Evolutionary conservation across 2,888 invertebrate genomes (phyloP), one percentile per base, ranked within the genome.

Genomic region (Yponomeuta sedellus): DNA sequence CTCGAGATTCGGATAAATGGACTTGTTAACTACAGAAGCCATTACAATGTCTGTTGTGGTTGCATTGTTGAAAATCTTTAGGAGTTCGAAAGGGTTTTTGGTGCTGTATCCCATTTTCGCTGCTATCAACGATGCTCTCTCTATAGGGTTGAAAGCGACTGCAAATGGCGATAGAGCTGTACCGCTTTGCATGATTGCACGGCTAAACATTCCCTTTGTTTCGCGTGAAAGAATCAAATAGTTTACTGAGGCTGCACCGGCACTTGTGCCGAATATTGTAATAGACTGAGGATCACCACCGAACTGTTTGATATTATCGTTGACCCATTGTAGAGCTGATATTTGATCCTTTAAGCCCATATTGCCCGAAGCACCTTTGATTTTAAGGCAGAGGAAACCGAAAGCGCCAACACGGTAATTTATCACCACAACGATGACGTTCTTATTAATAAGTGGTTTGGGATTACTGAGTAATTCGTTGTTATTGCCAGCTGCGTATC

Each of bases 301-400:
- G 62, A 71, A 71, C 19, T 59, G 58, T 61, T 65, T 66, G 10
- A 71, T 70, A 59, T 71, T 71, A 20, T 68, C 39, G 12, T 68
- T 67, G 22, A 71, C 67, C 71, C 71, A 71, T 57, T 66, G 57
- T 52, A 71, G 64, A 28, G 71, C 71, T 11, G 68, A 67, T 22
- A 70, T 66, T 64, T 69, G 69, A 58, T 71, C 71, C 64, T 71
- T 71, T 22, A 71, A 61, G 19, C 71, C 71, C 20, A 63, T 58
- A n/a, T 71, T 71, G 16, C 71, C 71, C n/a, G 71, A 67, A 16
- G 71, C 70, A 4, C 67, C 71, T 61, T 68, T 68, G n/a, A 71
- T 67, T 64, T 66, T 67, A 19, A 71, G 66, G 39, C 71, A 71
- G 11, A 71, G 68, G 39, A 71, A 71, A 39, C 71, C 71, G 52